Evolutionary conservation across 2,888 invertebrate species (phyloP), one percentile per base, ranked within the genome.

Genomic region (Branchellion lobata): DNA sequence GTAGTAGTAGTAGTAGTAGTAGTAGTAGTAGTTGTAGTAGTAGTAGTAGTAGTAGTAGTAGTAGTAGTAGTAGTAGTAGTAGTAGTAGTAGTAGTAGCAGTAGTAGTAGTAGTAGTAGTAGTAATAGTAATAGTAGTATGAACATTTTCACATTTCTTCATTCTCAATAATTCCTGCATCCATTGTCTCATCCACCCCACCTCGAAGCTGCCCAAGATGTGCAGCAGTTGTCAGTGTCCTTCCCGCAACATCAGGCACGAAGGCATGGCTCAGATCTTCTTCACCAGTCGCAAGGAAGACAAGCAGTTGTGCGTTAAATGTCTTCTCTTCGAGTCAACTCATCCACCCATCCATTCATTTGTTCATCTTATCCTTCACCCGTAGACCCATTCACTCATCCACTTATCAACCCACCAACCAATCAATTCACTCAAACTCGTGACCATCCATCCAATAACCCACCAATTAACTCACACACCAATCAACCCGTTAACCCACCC

Each of bases 61-160:
- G 75, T 77, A 76, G 75, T 77, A 78, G 75, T 77, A 33, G 75
- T 77, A 78, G 75, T 77, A 76, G 75, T 77, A 78, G 75, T 77
- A 77, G 75, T 31, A 76, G 75, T 77, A 76, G 75, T 77, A 78
- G 75, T 77, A 77, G 75, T 31, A 76, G 75, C 33, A 76, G 75
- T 77, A 78, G 75, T 77, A 33, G 75, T 77, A 78, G 75, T 77
- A 76, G 75, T 77, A 78, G 75, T 77, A 77, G 75, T 31, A 76
- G 75, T 77, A 76, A 34, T 77, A 78, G 75, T 77, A 78, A 34
- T 31, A 76, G 75, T 77, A 76, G 75, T 77, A 78, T n/a, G n/a
- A n/a, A n/a, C n/a, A n/a, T n/a, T n/a, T n/a, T n/a, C n/a, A n/a
- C n/a, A n/a, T n/a, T n/a, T n/a, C n/a, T n/a, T n/a, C n/a, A n/a